Base-by-base conservation (phyloP, 1,140 invertebrate species). In the Manduca sexta region DNA sequence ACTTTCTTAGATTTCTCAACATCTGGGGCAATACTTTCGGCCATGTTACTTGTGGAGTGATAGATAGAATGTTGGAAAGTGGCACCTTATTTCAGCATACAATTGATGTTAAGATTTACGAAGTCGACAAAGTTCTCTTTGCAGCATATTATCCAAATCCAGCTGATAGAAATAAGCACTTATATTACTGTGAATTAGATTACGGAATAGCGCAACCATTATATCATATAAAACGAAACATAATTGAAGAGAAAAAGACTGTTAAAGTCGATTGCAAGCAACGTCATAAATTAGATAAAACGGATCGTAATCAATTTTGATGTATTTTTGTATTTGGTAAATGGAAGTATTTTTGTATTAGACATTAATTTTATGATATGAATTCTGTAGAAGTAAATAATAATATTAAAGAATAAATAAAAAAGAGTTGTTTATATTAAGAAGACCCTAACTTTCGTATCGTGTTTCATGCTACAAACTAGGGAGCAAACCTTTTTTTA, bases 21-120 rank as follows among this genome's bases (percentile, higher is more conserved):
- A 69, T 91, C 30, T 90, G 86, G 80, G 89, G 89, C 0, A 91
- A 91, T 54, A 52, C 66, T 49, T 58, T 89, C 35, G 75, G 70
- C 0, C 69, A 79, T 40, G 30, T 30, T 6, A 69, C 78, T 26
- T 86, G 83, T 26, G 65, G 64, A 21, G 81, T 88, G 26, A 60
- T 90, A 3, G 49, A 87, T 44, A 74, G 88, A 60, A 88, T 89
- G 84, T 38, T 90, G 4, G n/a, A 56, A 5, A 87, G 87, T 26
- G 76, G 78, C 1, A 76, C 80, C 0, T 55, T 90, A 1, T 68
- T 79, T 14, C 89, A 89, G 67, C 74, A 87, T 13, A 74, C 84
- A 3, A 74, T 90, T 26, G 89, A 91, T 59, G 81, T 90, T 0
- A 82, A 82, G 64, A 55, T 89, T 3, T 90, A 89, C 52, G 69